Evolutionary conservation across 2,888 invertebrate species (phyloP).

Genomic region (Caenorhabditis sulstoni): DNA sequence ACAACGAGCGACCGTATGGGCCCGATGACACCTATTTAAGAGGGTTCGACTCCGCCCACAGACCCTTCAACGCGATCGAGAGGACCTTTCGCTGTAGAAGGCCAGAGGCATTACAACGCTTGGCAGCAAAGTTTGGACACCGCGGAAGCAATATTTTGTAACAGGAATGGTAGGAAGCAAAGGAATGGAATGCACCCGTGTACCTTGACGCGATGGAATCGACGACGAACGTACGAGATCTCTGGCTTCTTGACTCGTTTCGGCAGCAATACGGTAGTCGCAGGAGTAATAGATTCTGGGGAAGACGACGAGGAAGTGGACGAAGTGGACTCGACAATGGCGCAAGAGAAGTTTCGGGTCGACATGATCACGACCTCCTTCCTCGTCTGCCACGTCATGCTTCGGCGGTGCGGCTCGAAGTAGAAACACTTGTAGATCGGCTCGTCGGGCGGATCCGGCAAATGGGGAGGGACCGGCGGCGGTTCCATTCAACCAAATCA

Average conservation of each 20-base stretch:
- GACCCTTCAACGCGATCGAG: not conserved
- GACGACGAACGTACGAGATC: constrained; percentile 5
- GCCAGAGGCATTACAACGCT: constrained; percentile 29
- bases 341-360: constrained; percentile 32
- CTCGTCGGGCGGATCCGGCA: constrained; percentile 34
- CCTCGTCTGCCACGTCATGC: constrained; percentile 17
- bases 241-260: constrained; percentile 15
- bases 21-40: constrained; percentile 43
- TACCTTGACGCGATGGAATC: constrained; percentile 25
- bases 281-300: constrained; percentile 4
- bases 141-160: constrained; percentile 17
- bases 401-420: constrained; percentile 25
- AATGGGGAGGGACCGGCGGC: constrained; percentile 32
- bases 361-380: constrained; percentile 37
- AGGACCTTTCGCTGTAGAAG: not conserved
- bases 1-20: not conserved
- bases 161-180: constrained; percentile 31
- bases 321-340: constrained; percentile 30
- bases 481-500: constrained; percentile 16
- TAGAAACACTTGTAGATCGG: constrained; percentile 43
- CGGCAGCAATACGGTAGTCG: constrained; percentile 21
- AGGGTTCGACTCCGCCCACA: constrained; percentile 38
- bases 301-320: too few relatives aligned
- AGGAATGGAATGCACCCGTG: constrained; percentile 2
- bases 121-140: not conserved